Evolutionary conservation across 2,797 vertebrate genomes (phyloP).

Genomic region (Chelon auratus): DNA sequence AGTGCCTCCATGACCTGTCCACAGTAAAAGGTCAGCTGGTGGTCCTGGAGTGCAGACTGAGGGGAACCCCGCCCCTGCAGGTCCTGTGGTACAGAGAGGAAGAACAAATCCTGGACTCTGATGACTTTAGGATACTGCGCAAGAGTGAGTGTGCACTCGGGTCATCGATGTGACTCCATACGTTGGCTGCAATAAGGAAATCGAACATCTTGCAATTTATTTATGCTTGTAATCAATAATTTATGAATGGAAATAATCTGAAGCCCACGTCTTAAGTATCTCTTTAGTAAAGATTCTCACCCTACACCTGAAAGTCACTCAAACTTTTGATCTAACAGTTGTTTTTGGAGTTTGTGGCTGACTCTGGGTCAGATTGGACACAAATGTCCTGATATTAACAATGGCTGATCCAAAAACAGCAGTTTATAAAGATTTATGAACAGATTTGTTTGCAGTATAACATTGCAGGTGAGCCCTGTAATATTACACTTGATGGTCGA

Average conservation of each 20-base stretch:
- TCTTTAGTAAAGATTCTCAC: not conserved
- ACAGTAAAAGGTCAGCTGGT: slow-evolving; percentile 88
- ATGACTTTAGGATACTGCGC: slow-evolving; percentile 88
- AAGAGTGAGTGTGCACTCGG: slow-evolving; percentile 83
- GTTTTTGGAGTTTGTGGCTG: no score
- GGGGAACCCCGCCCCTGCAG: slow-evolving; percentile 84
- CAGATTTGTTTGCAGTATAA: no score
- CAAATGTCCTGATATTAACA: not conserved
- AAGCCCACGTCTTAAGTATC: not conserved
- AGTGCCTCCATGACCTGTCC: slow-evolving; percentile 89
- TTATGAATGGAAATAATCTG: not conserved
- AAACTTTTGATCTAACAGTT: not conserved
- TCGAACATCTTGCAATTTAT: not conserved
- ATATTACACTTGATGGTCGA: no score
- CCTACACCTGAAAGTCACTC: not conserved
- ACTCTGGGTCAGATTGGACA: not conserved
- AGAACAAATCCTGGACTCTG: slow-evolving; percentile 86
- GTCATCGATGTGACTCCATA: not conserved
- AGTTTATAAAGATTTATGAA: not conserved
- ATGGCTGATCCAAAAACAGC: not conserved
- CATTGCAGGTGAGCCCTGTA: no score
- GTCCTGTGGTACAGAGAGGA: slow-evolving; percentile 90
- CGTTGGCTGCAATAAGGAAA: not conserved
- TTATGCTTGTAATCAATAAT: not conserved
- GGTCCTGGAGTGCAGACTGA: slow-evolving; percentile 88